A percentile compares a stretch with the other conserved stretches of the same genome.
Evolutionary conservation across 2,113 vertebrate genomes (phyloP).

Genomic region (Lipophrys pholis): DNA sequence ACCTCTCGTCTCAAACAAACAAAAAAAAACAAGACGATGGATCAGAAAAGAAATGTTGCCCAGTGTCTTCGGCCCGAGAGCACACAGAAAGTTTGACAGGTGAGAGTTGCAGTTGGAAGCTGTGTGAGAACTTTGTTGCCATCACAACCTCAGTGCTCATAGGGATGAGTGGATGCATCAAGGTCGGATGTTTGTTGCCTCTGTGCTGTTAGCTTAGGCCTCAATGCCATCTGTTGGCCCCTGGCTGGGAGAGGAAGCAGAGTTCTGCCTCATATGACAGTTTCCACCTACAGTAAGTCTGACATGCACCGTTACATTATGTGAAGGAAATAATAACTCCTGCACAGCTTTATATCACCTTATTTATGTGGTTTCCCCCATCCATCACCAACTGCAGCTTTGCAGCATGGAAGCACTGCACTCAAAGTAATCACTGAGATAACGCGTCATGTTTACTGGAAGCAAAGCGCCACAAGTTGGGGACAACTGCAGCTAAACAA

Average conservation of each 20-base stretch:
- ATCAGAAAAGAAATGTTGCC: too few species aligned
- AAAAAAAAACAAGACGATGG: background rate
- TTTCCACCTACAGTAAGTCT: background rate
- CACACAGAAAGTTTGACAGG: conserved; percentile 20
- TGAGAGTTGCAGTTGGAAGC: background rate
- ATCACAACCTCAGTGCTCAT: conserved; percentile 24
- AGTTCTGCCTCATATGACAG: conserved; percentile 1
- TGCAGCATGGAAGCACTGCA: background rate
- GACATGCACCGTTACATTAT: background rate
- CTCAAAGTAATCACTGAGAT: background rate
- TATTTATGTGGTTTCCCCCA: background rate
- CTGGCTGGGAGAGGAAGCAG: conserved; percentile 6
- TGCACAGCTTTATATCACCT: background rate
- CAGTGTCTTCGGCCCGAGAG: conserved; percentile 7
- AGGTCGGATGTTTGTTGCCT: conserved; percentile 14
- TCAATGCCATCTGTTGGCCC: conserved; percentile 32
- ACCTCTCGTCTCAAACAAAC: conserved; percentile 9
- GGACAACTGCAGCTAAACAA: too few species aligned
- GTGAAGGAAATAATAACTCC: background rate
- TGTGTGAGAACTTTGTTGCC: conserved; percentile 27
- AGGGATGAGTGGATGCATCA: conserved; percentile 35
- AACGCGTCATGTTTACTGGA: too few species aligned
- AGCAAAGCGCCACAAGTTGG: too few species aligned
- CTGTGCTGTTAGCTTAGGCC: conserved; percentile 28
- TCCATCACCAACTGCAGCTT: background rate